A percentile compares a stretch with the other conserved stretches of the same genome.
Conservation (phyloP, 2,113 vertebrate genomes). For the Eclectus roratus region DNA sequence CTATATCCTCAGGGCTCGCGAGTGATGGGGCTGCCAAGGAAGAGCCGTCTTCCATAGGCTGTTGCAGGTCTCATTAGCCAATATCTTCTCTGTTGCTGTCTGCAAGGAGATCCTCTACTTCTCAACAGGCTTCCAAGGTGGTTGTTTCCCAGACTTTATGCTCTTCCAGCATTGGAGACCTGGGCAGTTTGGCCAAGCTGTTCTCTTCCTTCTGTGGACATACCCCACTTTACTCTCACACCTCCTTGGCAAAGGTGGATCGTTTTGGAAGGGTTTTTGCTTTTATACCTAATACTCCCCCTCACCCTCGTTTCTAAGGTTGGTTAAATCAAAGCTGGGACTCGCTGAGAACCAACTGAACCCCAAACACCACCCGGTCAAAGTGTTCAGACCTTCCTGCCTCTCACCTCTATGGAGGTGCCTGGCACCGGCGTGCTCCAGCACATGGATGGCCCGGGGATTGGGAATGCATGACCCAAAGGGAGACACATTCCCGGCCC, state of each 20-base stretch:
- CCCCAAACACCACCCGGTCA: not conserved
- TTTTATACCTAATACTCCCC: slow-evolving; percentile 39
- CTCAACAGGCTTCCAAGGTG: slow-evolving; percentile 43
- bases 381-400: not conserved
- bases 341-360: not conserved
- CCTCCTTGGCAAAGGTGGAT: slow-evolving; percentile 42
- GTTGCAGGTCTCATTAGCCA: not conserved
- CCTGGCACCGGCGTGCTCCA: not conserved
- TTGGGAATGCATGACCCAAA: slow-evolving; percentile 17
- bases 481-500: slow-evolving; percentile 10
- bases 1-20: not conserved
- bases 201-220: slow-evolving; percentile 23
- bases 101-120: slow-evolving; percentile 43
- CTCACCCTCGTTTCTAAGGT: not conserved
- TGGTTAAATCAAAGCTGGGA: slow-evolving; percentile 35
- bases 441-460: not conserved
- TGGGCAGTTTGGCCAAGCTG: not conserved
- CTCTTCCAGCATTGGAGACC: slow-evolving; percentile 46
- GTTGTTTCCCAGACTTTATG: slow-evolving; percentile 45
- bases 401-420: not conserved
- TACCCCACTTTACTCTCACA: slow-evolving; percentile 27
- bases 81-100: slow-evolving; percentile 39
- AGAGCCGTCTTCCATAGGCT: not conserved
- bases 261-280: slow-evolving; percentile 50
- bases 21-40: not conserved